Conservation (phyloP, 53 echinoderm and acorn worm species). For the Apostichopus leukothele region DNA sequence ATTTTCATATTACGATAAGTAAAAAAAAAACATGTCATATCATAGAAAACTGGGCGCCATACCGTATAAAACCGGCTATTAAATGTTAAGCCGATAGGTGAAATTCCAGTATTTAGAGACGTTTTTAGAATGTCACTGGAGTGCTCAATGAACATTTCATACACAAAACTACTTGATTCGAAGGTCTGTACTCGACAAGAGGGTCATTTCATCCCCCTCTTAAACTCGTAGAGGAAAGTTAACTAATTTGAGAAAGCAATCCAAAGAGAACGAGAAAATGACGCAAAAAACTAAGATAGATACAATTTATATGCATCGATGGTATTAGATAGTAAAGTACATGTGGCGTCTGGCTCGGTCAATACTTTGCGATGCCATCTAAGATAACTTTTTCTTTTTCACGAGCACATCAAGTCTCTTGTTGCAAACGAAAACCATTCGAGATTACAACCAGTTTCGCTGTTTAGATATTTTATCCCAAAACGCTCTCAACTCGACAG, state of each 20-base stretch:
- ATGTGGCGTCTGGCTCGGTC: conserved; percentile 30
- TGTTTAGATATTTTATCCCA: neutral
- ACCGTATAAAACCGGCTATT: too few relatives aligned
- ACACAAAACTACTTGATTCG: neutral
- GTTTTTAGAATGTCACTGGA: too few relatives aligned
- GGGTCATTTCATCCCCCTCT: neutral
- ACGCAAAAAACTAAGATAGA: neutral
- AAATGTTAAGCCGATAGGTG: too few relatives aligned
- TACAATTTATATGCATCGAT: conserved; percentile 6
- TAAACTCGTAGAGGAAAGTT: neutral
- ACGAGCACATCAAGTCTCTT: conserved; percentile 31
- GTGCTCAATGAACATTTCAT: neutral
- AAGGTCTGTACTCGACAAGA: neutral
- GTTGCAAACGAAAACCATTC: neutral
- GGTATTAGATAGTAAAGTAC: conserved; percentile 16
- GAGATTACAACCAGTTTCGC: neutral
- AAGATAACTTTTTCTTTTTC: conserved; percentile 1
- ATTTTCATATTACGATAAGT: too few relatives aligned
- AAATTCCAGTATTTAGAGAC: too few relatives aligned
- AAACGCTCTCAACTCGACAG: neutral
- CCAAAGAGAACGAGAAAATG: neutral
- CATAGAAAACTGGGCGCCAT: too few relatives aligned
- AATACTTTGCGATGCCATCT: neutral
- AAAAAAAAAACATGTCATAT: too few relatives aligned
- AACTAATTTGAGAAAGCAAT: neutral